These are phyloP conservation scores for Natator depressus DNA, from an alignment of 2,113 vertebrate species.

Conservation along the genomic window DNA sequence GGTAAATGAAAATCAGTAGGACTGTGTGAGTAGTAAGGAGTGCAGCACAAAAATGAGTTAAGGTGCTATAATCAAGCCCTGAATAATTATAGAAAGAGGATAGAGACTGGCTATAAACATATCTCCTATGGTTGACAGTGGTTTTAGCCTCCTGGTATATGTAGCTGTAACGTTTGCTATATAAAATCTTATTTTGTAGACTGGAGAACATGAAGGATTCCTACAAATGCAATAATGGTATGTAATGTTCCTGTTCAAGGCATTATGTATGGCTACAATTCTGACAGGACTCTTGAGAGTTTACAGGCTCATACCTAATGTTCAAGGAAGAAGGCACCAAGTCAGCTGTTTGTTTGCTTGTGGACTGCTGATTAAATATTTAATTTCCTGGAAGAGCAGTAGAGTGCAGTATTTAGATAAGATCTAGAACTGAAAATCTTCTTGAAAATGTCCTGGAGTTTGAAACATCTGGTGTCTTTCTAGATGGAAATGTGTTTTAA, in stretches of 20 bases:
- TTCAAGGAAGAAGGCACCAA: neutral
- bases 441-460: neutral
- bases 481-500: neutral
- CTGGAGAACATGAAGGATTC: slow-evolving; percentile 69
- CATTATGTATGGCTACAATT: neutral
- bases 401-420: neutral
- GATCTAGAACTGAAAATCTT: neutral
- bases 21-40: neutral
- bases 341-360: neutral
- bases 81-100: neutral
- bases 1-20: neutral
- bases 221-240: slow-evolving; percentile 71
- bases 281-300: neutral
- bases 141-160: slow-evolving; percentile 45
- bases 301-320: neutral
- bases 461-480: neutral
- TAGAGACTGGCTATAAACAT: neutral
- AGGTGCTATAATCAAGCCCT: neutral
- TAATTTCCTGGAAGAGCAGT: neutral
- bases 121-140: slow-evolving; percentile 75
- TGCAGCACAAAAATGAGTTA: neutral
- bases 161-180: slow-evolving; percentile 57
- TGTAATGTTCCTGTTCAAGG: slow-evolving; percentile 54
- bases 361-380: neutral
- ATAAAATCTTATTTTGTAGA: slow-evolving; percentile 78